A percentile compares a stretch with the other conserved stretches of the same genome.
Conservation (phyloP, 2,888 invertebrate species). For the Hipparchia semele region DNA sequence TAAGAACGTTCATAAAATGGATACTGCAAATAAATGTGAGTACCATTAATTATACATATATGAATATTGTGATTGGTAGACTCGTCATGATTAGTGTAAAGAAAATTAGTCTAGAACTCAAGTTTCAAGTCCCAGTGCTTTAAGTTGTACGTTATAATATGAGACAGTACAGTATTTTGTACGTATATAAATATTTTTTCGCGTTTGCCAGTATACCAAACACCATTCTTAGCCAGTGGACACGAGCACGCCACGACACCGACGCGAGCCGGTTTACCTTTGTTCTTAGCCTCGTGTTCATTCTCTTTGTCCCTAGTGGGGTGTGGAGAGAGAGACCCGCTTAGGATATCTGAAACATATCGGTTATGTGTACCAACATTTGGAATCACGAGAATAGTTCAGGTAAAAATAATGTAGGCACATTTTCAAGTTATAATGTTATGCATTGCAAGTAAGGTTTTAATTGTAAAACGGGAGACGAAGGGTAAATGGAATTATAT, state of each 20-base stretch:
- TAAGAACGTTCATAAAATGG: too few relatives aligned
- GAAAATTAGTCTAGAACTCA: too few relatives aligned
- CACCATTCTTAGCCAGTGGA: conserved; percentile 44
- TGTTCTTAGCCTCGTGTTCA: conserved; percentile 89
- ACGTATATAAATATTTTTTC: too few relatives aligned
- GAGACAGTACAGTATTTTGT: too few relatives aligned
- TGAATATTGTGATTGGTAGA: too few relatives aligned
- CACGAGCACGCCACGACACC: conserved; percentile 60
- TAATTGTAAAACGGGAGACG: background rate
- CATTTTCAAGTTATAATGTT: conserved; percentile 4
- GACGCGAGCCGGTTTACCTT: conserved; percentile 82
- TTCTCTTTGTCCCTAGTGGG: conserved; percentile 86
- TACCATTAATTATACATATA: too few relatives aligned
- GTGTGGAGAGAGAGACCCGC: conserved; percentile 86
- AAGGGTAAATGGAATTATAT: background rate
- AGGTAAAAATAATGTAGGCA: background rate
- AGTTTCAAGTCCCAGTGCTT: too few relatives aligned
- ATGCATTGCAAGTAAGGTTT: background rate
- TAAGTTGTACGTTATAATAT: too few relatives aligned
- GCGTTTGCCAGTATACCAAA: conserved; percentile 8
- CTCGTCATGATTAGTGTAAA: too few relatives aligned
- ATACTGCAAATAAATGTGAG: too few relatives aligned
- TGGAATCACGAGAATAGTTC: background rate
- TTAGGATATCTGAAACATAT: conserved; percentile 88
- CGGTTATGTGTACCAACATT: conserved; percentile 42